A percentile compares a stretch with the other conserved stretches of the same genome.
phyloP scores from a whole-genome alignment of 1,140 invertebrate genomes.

The Euura saliciscinereae region DNA sequence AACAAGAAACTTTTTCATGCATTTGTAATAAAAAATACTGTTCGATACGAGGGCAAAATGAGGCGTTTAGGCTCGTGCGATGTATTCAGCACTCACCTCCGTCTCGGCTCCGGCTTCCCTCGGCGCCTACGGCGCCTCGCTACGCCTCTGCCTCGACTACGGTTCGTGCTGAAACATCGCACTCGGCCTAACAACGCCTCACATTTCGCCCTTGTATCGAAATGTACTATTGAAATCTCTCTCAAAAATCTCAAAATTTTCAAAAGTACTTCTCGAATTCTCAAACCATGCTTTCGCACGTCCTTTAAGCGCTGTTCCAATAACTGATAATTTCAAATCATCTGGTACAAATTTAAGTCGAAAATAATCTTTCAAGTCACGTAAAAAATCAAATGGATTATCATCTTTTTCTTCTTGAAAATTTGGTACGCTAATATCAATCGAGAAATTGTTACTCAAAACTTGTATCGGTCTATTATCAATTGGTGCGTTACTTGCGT shows the following conservation, averaged over 20 bases:
- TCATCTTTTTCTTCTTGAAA: neutral
- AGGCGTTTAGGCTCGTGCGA: no score
- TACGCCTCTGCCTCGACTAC: no score
- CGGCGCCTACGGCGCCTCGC: no score
- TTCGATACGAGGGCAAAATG: no score
- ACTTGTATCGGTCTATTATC: conserved; percentile 1
- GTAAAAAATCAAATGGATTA: neutral
- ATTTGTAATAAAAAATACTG: no score
- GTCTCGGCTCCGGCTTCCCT: no score
- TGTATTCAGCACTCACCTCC: no score
- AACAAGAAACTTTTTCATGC: no score
- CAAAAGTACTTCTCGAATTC: neutral
- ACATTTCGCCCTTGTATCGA: no score
- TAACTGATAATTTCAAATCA: neutral
- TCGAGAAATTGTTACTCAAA: neutral
- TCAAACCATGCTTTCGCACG: neutral
- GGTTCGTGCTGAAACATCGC: no score
- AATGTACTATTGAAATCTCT: no score
- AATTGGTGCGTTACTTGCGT: neutral
- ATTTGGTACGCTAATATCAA: neutral
- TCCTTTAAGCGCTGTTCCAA: neutral
- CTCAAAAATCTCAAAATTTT: neutral
- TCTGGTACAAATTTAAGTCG: neutral
- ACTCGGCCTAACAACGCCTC: no score
- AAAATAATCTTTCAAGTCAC: neutral